These are phyloP conservation scores for Diadegma fenestrale DNA, from an alignment of 2,888 invertebrate genomes.

Conservation along the genomic window DNA sequence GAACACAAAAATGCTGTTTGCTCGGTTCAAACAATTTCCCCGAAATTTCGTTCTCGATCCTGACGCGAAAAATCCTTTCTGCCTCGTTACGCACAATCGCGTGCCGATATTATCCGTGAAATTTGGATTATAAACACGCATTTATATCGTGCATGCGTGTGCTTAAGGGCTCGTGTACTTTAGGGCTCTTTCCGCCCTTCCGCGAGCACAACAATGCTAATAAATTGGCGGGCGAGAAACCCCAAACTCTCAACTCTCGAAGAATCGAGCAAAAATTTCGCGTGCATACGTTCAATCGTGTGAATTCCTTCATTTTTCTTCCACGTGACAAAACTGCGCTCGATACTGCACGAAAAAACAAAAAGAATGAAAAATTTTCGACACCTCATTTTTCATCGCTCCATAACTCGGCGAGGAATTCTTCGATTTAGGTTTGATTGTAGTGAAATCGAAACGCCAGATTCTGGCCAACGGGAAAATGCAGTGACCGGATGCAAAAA, in stretches of 20 bases:
- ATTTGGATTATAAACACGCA: slow-evolving; percentile 12
- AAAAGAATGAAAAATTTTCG: too few species aligned
- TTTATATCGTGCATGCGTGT: background rate
- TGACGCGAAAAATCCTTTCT: slow-evolving; percentile 37
- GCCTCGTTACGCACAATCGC: slow-evolving; percentile 22
- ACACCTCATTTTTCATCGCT: too few species aligned
- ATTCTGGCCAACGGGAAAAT: too few species aligned
- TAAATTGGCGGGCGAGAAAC: slow-evolving; percentile 28
- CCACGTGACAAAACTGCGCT: slow-evolving; percentile 11
- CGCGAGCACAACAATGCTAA: slow-evolving; percentile 38
- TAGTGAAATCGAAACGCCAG: too few species aligned
- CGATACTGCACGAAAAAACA: too few species aligned
- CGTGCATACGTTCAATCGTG: slow-evolving; percentile 25
- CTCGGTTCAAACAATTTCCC: slow-evolving; percentile 15
- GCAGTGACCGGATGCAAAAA: background rate
- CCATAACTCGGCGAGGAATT: too few species aligned
- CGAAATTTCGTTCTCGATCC: slow-evolving; percentile 32
- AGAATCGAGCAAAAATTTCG: slow-evolving; percentile 21
- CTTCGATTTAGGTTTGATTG: too few species aligned
- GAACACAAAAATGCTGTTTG: slow-evolving; percentile 17
- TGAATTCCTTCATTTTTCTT: slow-evolving; percentile 35
- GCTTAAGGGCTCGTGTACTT: slow-evolving; percentile 35
- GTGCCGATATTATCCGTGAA: slow-evolving; percentile 24
- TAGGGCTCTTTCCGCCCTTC: slow-evolving; percentile 21
- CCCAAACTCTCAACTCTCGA: slow-evolving; percentile 26